Evolutionary conservation across 2,888 invertebrate genomes (phyloP).

Genomic region (Aleiodes alternator): DNA sequence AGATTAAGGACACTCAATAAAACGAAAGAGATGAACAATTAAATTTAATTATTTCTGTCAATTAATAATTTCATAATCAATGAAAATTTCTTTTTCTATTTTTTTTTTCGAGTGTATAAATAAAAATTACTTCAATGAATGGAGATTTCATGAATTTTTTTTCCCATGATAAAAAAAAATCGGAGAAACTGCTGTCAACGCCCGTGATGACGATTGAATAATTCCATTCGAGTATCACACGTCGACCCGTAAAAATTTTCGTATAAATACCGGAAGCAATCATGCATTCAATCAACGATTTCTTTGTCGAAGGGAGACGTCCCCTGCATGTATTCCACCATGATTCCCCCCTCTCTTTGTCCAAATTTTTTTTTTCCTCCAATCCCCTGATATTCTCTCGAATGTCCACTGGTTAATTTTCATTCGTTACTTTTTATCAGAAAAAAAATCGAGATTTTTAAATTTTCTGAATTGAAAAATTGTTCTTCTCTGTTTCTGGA

Average conservation of each 20-base stretch:
- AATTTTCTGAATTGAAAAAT: neutral
- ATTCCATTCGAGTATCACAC: slow-evolving; percentile 56
- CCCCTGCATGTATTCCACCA: slow-evolving; percentile 53
- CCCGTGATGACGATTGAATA: slow-evolving; percentile 53
- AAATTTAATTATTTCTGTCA: no score
- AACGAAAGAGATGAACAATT: no score
- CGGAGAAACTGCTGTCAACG: slow-evolving; percentile 28
- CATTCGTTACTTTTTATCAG: no score
- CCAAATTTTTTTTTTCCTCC: slow-evolving; percentile 26
- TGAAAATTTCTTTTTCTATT: no score
- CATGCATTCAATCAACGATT: slow-evolving; percentile 62
- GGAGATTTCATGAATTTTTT: neutral
- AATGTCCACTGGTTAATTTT: slow-evolving; percentile 30
- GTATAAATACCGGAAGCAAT: slow-evolving; percentile 62
- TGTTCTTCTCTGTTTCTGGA: no score
- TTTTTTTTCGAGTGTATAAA: neutral
- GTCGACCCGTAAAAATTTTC: slow-evolving; percentile 55
- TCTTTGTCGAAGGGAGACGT: slow-evolving; percentile 60
- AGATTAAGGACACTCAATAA: no score
- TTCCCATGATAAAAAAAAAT: slow-evolving; percentile 20
- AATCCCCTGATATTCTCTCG: slow-evolving; percentile 31
- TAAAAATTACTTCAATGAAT: neutral
- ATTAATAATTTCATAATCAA: no score
- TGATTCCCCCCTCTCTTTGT: slow-evolving; percentile 16
- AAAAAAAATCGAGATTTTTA: no score